A percentile compares a stretch with the other conserved stretches of the same genome.
Evolutionary conservation across 2,797 vertebrate species (phyloP).

Genomic region (Pygocentrus nattereri): DNA sequence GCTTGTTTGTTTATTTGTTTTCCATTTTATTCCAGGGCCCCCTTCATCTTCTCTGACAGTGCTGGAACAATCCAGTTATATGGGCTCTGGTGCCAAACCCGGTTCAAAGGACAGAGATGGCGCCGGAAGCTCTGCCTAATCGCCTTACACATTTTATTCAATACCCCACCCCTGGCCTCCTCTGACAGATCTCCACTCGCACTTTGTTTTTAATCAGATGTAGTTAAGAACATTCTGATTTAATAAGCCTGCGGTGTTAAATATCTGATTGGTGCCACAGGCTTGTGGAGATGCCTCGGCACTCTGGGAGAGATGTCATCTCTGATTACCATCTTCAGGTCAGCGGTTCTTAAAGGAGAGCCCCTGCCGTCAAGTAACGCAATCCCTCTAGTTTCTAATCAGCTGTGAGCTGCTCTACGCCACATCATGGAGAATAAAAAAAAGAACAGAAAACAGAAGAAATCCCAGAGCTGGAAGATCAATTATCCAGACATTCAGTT

Average conservation of each 20-base stretch:
- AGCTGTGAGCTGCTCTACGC: conserved; percentile 21
- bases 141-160: conserved; percentile 16
- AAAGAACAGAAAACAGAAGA: neutral
- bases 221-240: conserved; percentile 52
- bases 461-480: conserved; percentile 31
- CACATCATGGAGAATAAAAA: conserved; percentile 2
- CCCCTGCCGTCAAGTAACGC: conserved; percentile 11
- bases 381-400: conserved; percentile 48
- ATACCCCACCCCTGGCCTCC: neutral
- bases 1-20: conserved; percentile 45
- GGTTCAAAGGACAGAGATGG: conserved; percentile 47
- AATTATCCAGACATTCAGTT: conserved; percentile 48
- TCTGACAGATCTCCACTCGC: neutral
- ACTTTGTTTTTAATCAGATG: conserved; percentile 47
- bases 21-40: conserved; percentile 28
- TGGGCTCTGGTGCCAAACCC: conserved; percentile 28
- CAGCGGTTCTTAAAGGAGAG: conserved; percentile 31
- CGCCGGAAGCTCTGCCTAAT: conserved; percentile 20
- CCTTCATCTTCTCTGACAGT: conserved; percentile 48
- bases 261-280: conserved; percentile 52
- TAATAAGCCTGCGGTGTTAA: conserved; percentile 53
- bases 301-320: conserved; percentile 41
- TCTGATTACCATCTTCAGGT: conserved; percentile 56
- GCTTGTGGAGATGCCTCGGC: conserved; percentile 16
- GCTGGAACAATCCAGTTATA: conserved; percentile 57